A percentile compares a stretch with the other conserved stretches of the same genome.
Evolutionary conservation across 2,113 vertebrate genomes (phyloP).

Genomic region (Cyrtonyx montezumae): DNA sequence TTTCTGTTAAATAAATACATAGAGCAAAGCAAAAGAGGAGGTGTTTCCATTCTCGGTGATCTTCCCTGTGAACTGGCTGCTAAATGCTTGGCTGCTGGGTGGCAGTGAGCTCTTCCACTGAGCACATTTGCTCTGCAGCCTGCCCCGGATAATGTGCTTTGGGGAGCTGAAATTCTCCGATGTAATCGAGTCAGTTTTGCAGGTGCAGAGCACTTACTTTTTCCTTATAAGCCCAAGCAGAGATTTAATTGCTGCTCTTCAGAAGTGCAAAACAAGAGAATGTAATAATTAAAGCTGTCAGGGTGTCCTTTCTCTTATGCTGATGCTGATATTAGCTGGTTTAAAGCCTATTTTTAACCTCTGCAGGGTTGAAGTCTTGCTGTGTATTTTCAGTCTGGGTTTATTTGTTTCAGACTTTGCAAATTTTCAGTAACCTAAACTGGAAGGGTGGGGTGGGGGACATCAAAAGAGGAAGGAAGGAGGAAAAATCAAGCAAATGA

Average conservation of each 20-base stretch:
- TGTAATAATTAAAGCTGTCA: conserved; percentile 80
- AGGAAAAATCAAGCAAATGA: neutral
- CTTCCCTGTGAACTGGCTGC: neutral
- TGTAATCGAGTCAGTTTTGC: conserved; percentile 29
- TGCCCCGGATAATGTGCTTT: conserved; percentile 33
- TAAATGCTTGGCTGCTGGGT: neutral
- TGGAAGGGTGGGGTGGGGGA: neutral
- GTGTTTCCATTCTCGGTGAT: neutral
- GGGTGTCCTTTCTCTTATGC: conserved; percentile 72
- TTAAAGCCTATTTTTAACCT: conserved; percentile 78
- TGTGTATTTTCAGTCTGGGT: conserved; percentile 56
- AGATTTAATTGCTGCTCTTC: conserved; percentile 77
- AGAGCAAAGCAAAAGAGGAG: neutral
- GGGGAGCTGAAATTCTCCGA: conserved; percentile 30
- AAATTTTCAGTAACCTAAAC: conserved; percentile 32
- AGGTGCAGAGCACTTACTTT: conserved; percentile 69
- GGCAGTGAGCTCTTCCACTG: neutral
- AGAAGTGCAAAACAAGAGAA: conserved; percentile 76
- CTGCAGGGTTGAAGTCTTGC: conserved; percentile 36
- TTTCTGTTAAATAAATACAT: conserved; percentile 16
- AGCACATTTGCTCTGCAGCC: neutral
- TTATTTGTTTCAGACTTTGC: conserved; percentile 56
- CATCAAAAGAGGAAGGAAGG: neutral
- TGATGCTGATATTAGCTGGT: conserved; percentile 71
- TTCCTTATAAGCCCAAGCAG: conserved; percentile 66